Evolutionary conservation across 2,888 invertebrate species (phyloP), one percentile per base, ranked within the genome.

Genomic region (Acanthosoma haemorrhoidale): DNA sequence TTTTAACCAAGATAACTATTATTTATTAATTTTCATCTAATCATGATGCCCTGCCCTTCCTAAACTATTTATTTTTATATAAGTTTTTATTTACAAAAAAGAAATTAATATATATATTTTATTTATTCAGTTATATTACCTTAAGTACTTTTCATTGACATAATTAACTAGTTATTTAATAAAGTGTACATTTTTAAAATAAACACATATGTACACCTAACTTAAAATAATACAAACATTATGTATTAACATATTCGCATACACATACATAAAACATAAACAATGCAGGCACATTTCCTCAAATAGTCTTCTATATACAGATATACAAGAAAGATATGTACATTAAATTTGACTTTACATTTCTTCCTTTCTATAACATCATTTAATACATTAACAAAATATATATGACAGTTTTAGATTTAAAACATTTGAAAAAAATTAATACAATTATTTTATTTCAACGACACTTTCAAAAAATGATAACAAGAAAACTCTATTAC

Each of bases 281-380:
- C 51, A 51, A 51, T 51, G 51, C 25, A 51, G 51, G 51, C 51
- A 51, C 51, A 51, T 51, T 51, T 51, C 51, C 32, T 51, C 51
- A n/a, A 51, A 25, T 51, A 51, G 25, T 51, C 60, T 18, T 29
- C 32, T 67, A 57, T 67, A 34, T 57, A 67, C 67, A 67, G 67
- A 67, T 67, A 43, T 67, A 67, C 67, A 67, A 41, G 67, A 64
- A 38, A 67, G 67, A 67, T 67, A 67, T 67, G 67, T 67, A 67
- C 67, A 67, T 43, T 29, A 64, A 25, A 64, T 41, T 64, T 64
- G 41, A 64, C 64, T 64, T 41, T 64, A 64, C 34, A 34, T 4
- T 36, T 31, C 64, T 41, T 39, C 39, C 41, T 64, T 64, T 18
- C 29, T 64, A 31, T 59, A 59, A 59, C 18, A 59, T 31, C 5